phyloP scores from a whole-genome alignment of 2,113 vertebrate genomes.

The Himantopus leucocephalus region DNA sequence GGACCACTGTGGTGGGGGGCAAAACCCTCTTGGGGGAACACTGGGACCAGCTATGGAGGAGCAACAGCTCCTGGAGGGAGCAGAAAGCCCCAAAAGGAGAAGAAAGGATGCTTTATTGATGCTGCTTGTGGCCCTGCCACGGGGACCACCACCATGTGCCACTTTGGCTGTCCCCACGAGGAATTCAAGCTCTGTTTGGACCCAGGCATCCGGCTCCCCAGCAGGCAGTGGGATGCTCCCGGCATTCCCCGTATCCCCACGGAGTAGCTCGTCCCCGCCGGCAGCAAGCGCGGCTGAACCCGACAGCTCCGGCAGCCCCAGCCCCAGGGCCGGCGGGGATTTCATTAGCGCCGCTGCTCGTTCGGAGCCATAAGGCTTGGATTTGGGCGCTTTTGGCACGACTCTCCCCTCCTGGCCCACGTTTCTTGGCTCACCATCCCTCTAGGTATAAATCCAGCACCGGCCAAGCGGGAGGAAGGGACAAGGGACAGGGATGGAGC shows the following conservation, averaged over 20 bases:
- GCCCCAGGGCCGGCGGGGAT: not conserved
- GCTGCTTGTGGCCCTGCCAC: not conserved
- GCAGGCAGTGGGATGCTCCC: not conserved
- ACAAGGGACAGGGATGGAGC: not conserved
- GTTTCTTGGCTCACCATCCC: not conserved
- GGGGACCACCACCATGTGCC: not conserved
- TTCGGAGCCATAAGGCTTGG: not conserved
- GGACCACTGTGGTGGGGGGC: rapidly evolving
- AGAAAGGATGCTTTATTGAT: not conserved
- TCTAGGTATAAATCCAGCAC: not conserved
- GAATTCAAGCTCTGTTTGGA: not conserved
- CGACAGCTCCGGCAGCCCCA: not conserved
- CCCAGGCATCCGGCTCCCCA: too few relatives aligned
- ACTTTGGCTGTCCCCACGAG: rapidly evolving
- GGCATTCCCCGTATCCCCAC: not conserved
- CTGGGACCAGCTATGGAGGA: not conserved
- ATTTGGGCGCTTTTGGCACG: not conserved
- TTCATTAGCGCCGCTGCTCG: not conserved
- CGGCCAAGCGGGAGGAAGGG: not conserved
- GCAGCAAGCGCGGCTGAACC: not conserved
- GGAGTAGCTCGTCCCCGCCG: rapidly evolving
- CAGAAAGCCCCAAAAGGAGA: not conserved
- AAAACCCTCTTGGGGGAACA: not conserved
- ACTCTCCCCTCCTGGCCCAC: not conserved
- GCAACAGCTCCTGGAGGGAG: not conserved